These are phyloP conservation scores for Harmothoe impar DNA, from an alignment of 2,888 invertebrate genomes.

Conservation along the genomic window DNA sequence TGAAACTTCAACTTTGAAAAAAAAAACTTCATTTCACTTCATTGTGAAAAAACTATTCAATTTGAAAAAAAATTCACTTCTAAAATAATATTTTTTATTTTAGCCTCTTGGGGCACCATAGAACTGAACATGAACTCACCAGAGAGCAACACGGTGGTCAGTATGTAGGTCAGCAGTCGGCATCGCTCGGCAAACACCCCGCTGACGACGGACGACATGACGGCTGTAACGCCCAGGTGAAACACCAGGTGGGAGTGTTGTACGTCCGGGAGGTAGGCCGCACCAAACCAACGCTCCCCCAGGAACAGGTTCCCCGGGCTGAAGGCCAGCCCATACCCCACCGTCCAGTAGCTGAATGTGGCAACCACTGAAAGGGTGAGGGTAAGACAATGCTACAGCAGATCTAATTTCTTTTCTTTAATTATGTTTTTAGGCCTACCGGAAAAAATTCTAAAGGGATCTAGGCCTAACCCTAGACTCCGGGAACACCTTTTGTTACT, in stretches of 20 bases:
- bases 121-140: constrained; percentile 81
- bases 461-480: too few relatives aligned
- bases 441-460: too few relatives aligned
- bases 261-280: constrained; percentile 71
- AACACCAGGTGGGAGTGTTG: constrained; percentile 84
- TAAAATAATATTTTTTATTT: too few relatives aligned
- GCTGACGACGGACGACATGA: constrained; percentile 85
- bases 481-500: too few relatives aligned
- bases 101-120: too few relatives aligned
- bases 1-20: too few relatives aligned
- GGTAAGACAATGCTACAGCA: not conserved
- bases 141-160: constrained; percentile 85
- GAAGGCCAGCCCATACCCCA: constrained; percentile 84
- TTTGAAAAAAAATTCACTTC: not conserved
- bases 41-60: not conserved
- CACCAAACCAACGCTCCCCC: constrained; percentile 81
- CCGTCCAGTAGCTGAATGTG: constrained; percentile 84
- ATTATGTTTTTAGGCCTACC: too few relatives aligned
- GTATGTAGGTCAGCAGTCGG: constrained; percentile 85
- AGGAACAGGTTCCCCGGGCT: constrained; percentile 82
- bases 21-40: too few relatives aligned
- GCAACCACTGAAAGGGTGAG: constrained; percentile 74
- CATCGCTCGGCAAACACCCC: constrained; percentile 86
- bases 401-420: too few relatives aligned
- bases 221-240: constrained; percentile 86